A percentile compares a stretch with the other conserved stretches of the same genome.
These are phyloP conservation scores for Hippocampus mohnikei DNA, from an alignment of 2,113 vertebrate species.

Conservation along the genomic window DNA sequence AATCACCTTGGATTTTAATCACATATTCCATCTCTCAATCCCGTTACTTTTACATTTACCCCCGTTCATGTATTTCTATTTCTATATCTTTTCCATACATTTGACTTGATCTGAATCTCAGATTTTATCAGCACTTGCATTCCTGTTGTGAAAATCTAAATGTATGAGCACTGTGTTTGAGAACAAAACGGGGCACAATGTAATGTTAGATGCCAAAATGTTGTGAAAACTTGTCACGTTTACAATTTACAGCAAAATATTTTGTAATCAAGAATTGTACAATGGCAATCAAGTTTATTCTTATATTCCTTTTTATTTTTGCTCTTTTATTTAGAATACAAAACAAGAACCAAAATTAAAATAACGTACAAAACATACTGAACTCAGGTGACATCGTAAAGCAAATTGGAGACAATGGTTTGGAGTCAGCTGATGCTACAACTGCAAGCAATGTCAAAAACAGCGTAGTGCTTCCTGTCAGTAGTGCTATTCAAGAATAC, in stretches of 20 bases:
- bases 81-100: background rate
- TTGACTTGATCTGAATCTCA: background rate
- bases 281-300: constrained; percentile 4
- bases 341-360: constrained; percentile 73
- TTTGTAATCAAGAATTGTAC: background rate
- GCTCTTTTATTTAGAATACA: constrained; percentile 75
- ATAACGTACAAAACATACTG: constrained; percentile 70
- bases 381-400: constrained; percentile 69
- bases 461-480: constrained; percentile 58
- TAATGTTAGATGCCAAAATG: background rate
- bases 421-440: constrained; percentile 65
- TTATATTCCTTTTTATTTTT: constrained; percentile 72
- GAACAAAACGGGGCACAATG: too few relatives aligned
- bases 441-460: constrained; percentile 54
- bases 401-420: constrained; percentile 65
- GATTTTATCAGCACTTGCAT: background rate
- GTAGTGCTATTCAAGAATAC: constrained; percentile 62
- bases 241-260: background rate
- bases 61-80: background rate
- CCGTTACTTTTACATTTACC: background rate
- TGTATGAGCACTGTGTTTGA: too few relatives aligned
- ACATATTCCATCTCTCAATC: background rate
- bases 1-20: background rate
- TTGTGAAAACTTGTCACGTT: background rate
- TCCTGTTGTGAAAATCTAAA: too few relatives aligned